Conservation (phyloP, 92 coral and sea anemone genomes). For the Epizoanthus stellaris region DNA sequence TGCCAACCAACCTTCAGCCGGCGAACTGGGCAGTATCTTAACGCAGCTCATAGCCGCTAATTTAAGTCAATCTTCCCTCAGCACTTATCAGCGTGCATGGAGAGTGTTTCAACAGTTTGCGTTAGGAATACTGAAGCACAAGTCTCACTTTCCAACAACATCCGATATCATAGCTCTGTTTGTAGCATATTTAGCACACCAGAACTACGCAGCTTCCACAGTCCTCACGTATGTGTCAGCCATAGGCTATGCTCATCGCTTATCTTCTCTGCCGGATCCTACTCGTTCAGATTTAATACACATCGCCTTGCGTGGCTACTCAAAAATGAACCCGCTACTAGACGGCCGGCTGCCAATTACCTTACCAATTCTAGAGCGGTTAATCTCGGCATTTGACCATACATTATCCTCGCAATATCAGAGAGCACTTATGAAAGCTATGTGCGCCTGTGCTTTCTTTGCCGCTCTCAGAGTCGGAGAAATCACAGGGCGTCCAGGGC, state of each 20-base stretch:
- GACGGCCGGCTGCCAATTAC: slow-evolving; percentile 55
- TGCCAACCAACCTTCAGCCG: no score
- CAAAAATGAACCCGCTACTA: slow-evolving; percentile 1
- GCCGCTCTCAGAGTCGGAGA: slow-evolving; percentile 55
- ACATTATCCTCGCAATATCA: background rate
- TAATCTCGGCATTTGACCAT: slow-evolving; percentile 22
- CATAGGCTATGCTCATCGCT: slow-evolving; percentile 36
- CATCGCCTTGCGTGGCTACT: background rate
- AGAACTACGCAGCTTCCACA: slow-evolving; percentile 43
- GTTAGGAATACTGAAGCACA: background rate
- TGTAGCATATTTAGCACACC: slow-evolving; percentile 33
- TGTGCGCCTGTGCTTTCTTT: slow-evolving; percentile 45
- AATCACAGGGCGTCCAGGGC: slow-evolving; percentile 28
- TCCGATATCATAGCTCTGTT: slow-evolving; percentile 37
- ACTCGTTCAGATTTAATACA: background rate
- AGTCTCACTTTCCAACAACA: background rate
- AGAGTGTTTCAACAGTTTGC: background rate
- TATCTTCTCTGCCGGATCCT: background rate
- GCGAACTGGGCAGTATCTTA: background rate
- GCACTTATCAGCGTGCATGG: background rate
- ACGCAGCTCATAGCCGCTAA: background rate
- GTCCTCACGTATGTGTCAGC: slow-evolving; percentile 37
- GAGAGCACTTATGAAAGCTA: slow-evolving; percentile 32
- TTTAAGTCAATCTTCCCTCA: background rate
- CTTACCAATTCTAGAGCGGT: slow-evolving; percentile 42